phyloP scores from a whole-genome alignment of 2,113 vertebrate genomes.

The Phylloscopus whistleri region DNA sequence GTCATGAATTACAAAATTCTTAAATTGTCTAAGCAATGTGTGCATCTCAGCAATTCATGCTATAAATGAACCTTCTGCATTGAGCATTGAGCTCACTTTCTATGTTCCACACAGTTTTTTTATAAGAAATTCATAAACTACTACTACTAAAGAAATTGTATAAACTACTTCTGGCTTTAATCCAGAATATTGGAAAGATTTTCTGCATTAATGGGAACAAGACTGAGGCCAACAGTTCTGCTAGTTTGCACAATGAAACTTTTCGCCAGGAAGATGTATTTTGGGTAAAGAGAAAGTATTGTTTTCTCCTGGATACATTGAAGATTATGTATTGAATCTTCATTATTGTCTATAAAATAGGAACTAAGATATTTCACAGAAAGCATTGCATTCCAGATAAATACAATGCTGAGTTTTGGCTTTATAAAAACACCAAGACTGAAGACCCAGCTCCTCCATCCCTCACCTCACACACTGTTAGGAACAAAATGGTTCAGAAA shows the following conservation, averaged over 20 bases:
- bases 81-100: background rate
- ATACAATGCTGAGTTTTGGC: background rate
- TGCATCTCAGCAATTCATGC: background rate
- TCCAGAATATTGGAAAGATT: background rate
- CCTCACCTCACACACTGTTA: background rate
- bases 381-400: background rate
- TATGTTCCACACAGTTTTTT: background rate
- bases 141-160: too few relatives aligned
- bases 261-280: background rate
- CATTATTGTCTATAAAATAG: background rate
- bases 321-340: background rate
- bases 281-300: background rate
- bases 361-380: background rate
- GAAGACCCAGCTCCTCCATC: rapidly evolving
- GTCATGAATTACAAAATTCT: background rate
- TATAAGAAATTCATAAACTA: background rate
- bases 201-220: background rate
- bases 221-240: background rate
- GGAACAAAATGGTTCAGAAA: background rate
- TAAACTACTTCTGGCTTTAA: background rate
- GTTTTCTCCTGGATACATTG: background rate
- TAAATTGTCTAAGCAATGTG: background rate
- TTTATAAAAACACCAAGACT: background rate
- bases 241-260: background rate
- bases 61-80: background rate